Base-by-base conservation (phyloP, 1,140 invertebrate species). In the Cydia splendana region DNA sequence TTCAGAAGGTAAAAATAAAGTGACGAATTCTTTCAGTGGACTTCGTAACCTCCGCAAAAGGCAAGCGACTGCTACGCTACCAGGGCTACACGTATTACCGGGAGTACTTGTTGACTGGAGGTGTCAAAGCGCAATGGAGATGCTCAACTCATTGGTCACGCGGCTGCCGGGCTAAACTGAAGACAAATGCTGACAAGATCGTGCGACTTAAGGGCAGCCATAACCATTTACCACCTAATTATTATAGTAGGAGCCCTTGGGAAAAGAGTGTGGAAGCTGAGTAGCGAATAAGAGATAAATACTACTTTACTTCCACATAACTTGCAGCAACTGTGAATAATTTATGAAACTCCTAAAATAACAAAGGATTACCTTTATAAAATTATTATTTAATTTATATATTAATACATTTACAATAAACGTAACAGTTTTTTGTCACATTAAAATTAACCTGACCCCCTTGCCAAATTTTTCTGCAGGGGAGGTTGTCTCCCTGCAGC, bases 61-160 rank as follows among this genome's bases (percentile, higher is more conserved):
- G 67, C n/a, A 71, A 71, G 67, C 67, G 30, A 5, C 18, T 71
- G 34, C 30, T 71, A n/a, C 67, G 34, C 2, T 42, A 38, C 34
- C 15, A 42, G 34, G 30, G 30, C 34, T 71, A 42, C 67, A 71
- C 67, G 7, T 71, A 71, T 18, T 42, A 71, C 67, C 67, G 13
- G 67, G 67, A 71, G 67, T 18, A n/a, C 7, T 6, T 42, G 7
- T 10, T 77, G 78, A 75, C 45, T n/a, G 38, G 7, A 20, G 74
- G 75, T 1, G 38, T 57, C 0, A 81, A 79, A 65, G 65, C 83
- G 1, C 78, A 78, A 2, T 88, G 87, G 87, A 76, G 80, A 2
- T 88, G 87, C 42, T 87, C 87, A 24, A 84, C 85, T 0, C 82
- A 86, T 42, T 76, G 77, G 15, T 81, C 75, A 20, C 75, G 75